Evolutionary conservation across 2,888 invertebrate species (phyloP).

Genomic region (Leucophenga maculata): DNA sequence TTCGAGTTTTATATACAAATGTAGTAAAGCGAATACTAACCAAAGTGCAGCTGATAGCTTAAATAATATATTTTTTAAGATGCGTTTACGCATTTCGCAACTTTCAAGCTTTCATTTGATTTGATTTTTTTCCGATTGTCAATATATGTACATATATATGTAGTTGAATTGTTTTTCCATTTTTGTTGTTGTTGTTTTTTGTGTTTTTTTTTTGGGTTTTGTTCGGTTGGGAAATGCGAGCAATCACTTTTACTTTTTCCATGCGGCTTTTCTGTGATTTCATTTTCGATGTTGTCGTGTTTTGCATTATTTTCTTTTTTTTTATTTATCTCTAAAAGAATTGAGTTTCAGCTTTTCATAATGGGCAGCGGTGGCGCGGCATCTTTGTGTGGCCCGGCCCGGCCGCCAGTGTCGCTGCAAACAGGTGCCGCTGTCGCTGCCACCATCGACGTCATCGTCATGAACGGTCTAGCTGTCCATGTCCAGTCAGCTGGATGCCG

Average conservation of each 20-base stretch:
- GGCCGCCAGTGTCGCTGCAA: neutral
- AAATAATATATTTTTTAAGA: neutral
- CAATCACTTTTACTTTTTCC: constrained; percentile 19
- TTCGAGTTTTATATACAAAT: too few species aligned
- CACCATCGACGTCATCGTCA: neutral
- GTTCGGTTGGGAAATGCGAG: neutral
- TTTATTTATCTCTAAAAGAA: constrained; percentile 1
- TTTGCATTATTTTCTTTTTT: constrained; percentile 1
- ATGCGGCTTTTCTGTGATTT: constrained; percentile 8
- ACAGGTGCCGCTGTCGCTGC: constrained; percentile 5
- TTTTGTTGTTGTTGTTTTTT: neutral
- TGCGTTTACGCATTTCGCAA: neutral
- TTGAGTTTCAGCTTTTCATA: constrained; percentile 4
- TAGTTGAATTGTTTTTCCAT: neutral
- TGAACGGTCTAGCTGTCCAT: neutral
- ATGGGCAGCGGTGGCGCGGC: constrained; percentile 9
- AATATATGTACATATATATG: neutral
- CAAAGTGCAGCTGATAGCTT: too few species aligned
- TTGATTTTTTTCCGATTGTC: neutral
- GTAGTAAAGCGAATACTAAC: too few species aligned
- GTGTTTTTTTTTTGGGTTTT: neutral
- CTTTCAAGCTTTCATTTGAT: neutral
- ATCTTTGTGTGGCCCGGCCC: neutral
- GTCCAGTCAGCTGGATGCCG: too few species aligned
- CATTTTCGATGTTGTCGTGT: neutral